Conservation (phyloP, 2,888 invertebrate genomes). For the Vanessa cardui region DNA sequence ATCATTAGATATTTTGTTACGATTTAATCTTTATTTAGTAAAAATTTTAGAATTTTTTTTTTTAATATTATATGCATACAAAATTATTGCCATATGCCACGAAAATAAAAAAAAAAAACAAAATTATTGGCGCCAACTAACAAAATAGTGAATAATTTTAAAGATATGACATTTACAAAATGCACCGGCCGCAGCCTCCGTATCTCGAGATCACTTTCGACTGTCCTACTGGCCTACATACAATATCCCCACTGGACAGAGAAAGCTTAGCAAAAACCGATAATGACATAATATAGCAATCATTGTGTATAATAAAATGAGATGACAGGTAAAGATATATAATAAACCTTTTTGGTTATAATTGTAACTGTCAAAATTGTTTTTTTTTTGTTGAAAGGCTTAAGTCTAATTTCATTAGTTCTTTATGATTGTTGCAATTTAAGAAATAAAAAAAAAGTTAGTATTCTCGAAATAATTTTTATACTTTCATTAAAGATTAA, state of each 20-base stretch:
- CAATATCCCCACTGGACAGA: conserved; percentile 47
- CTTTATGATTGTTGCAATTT: too few relatives aligned
- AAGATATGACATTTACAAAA: conserved; percentile 30
- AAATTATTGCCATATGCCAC: background rate
- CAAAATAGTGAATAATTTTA: background rate
- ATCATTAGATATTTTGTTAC: too few relatives aligned
- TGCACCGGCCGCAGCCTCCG: conserved; percentile 49
- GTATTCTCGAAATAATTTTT: background rate
- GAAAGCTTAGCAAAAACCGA: conserved; percentile 63
- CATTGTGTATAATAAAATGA: conserved; percentile 5
- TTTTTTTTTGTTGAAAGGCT: too few relatives aligned
- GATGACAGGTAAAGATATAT: conserved; percentile 3
- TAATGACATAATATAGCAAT: conserved; percentile 62
- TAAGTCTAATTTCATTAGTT: too few relatives aligned
- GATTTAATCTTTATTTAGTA: too few relatives aligned
- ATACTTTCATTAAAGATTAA: background rate
- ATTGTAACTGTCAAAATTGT: too few relatives aligned
- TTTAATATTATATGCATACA: too few relatives aligned
- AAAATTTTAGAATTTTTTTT: too few relatives aligned
- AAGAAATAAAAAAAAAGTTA: too few relatives aligned
- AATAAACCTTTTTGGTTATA: too few relatives aligned
- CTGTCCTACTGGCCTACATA: conserved; percentile 61
- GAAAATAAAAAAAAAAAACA: background rate
- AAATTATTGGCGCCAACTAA: background rate
- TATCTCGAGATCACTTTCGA: conserved; percentile 56